Evolutionary conservation across 2,888 invertebrate genomes (phyloP), one percentile per base, ranked within the genome.

Genomic region (Heliconius sara): DNA sequence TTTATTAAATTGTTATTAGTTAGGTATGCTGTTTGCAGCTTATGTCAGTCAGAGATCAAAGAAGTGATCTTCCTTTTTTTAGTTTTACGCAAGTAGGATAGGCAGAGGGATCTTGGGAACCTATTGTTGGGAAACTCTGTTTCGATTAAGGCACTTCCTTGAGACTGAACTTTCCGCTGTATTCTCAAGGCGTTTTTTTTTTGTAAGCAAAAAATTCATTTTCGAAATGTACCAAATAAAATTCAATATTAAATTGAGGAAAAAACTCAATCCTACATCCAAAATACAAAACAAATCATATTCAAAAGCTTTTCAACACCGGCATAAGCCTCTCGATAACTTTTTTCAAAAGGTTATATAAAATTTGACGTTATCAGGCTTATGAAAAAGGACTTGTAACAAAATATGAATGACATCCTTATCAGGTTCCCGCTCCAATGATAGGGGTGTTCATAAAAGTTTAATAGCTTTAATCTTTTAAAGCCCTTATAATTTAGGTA

Each of bases 391-490:
- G 66, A 79, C 43, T 77, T 79, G 77, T 77, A 63, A 66, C 80
- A 34, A 80, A 82, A 82, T 80, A 80, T 80, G 80, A 81, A 79
- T 79, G 66, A 75, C 77, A 82, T 85, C 82, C 88, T 90, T 91
- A 91, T 91, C 91, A 85, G 84, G 82, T 86, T 87, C 87, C 88
- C 89, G 89, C 87, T 87, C 88, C 89, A 90, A 86, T 90, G 90
- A 90, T 89, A 90, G 91, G 90, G 91, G 91, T 90, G 88, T 90
- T 76, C 83, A 91, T 91, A 92, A 92, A 93, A 92, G 90, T 92
- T 90, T 92, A 92, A 93, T 90, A 88, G 87, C 87, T 89, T 90
- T 92, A 93, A 93, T 93, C 91, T 93, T 89, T 92, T 91, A 90
- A 91, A 90, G 88, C 90, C 87, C 87, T 89, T 84, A 88, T 86